Conservation (phyloP, 2,797 vertebrate species). For the Paramormyrops hopkinsi region DNA sequence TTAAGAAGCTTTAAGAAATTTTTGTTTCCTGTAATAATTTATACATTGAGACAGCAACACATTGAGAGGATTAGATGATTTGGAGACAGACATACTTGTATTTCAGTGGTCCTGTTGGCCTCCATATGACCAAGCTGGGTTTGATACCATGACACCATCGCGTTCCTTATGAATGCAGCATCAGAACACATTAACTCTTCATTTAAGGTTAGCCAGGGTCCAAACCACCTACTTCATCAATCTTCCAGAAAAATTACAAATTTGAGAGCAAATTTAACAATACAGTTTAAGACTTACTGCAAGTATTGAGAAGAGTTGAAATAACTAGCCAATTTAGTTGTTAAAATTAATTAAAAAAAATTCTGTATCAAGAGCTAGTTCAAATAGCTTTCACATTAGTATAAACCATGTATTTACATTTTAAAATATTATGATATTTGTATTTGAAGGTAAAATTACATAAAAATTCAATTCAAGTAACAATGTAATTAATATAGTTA, state of each 20-base stretch:
- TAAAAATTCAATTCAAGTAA: not conserved
- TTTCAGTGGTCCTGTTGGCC: conserved; percentile 59
- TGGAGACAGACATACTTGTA: conserved; percentile 46
- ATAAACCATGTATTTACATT: not conserved
- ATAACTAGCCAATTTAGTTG: conserved; percentile 58
- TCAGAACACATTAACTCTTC: conserved; percentile 64
- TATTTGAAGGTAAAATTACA: not conserved
- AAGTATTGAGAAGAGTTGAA: conserved; percentile 52
- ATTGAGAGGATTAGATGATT: conserved; percentile 42
- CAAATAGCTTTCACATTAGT: conserved; percentile 20
- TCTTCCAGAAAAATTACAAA: conserved; percentile 74
- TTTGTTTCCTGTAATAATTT: conserved; percentile 59
- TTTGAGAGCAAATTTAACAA: conserved; percentile 71
- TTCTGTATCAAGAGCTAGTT: conserved; percentile 55
- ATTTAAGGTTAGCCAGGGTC: conserved; percentile 62
- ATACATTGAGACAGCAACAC: conserved; percentile 52
- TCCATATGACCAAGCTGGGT: conserved; percentile 53
- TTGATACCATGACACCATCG: conserved; percentile 49
- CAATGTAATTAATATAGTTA: not conserved
- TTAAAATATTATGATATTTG: not conserved
- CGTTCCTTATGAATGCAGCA: conserved; percentile 56
- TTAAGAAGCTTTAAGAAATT: conserved; percentile 46
- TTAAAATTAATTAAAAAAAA: conserved; percentile 65
- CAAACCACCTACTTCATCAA: conserved; percentile 68
- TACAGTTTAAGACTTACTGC: conserved; percentile 69